A percentile compares a stretch with the other conserved stretches of the same genome.
Conservation (phyloP, 2,113 vertebrate species). For the Raphicerus campestris region DNA sequence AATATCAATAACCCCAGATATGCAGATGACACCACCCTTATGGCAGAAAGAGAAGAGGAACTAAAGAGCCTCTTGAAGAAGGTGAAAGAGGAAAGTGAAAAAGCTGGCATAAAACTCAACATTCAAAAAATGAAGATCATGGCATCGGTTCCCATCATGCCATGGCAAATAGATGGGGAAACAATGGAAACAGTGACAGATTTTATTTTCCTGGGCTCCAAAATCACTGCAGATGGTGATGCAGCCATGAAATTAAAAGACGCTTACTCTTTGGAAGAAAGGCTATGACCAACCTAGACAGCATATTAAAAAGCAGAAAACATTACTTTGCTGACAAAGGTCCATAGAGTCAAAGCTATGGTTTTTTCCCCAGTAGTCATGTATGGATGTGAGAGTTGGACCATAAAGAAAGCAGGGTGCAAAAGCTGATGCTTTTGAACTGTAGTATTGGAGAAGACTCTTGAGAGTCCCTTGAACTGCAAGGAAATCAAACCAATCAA, state of each 20-base stretch:
- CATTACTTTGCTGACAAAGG: background rate
- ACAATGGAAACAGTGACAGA: background rate
- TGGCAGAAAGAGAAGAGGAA: background rate
- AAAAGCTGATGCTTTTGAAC: background rate
- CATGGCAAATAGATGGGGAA: background rate
- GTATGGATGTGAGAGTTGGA: background rate
- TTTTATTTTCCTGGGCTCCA: background rate
- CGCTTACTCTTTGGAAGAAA: background rate
- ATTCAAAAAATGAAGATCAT: background rate
- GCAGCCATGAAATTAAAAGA: background rate
- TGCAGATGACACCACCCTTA: background rate
- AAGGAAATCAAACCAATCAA: background rate
- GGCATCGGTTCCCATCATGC: background rate
- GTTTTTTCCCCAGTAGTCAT: background rate
- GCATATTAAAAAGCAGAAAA: background rate
- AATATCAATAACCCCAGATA: background rate
- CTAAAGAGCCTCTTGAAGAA: background rate
- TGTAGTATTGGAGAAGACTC: background rate
- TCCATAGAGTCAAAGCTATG: background rate
- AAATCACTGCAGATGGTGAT: background rate
- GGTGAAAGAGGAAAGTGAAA: background rate
- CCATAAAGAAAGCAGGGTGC: background rate
- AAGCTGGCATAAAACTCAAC: background rate
- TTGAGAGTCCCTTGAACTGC: background rate
- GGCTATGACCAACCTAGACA: background rate